Base-by-base conservation (phyloP, 2,888 invertebrate species). In the Lasioglossum morio region DNA sequence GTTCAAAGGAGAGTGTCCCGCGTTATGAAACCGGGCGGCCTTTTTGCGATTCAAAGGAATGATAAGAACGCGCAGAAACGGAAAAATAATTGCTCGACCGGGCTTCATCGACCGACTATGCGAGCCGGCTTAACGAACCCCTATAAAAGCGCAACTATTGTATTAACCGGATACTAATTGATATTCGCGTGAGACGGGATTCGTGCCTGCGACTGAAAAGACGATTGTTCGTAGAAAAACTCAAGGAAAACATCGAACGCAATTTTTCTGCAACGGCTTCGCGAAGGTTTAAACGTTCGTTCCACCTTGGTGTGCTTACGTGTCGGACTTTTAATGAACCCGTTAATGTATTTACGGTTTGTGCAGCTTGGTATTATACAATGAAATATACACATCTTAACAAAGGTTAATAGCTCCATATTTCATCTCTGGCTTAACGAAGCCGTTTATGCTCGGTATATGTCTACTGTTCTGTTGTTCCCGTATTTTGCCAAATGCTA, bases 31-130 rank as follows among this genome's bases (percentile, higher is more conserved):
- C 23, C 23, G 53, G 23, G 23, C 53, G 53, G 23, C 37, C 4
- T 19, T 66, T n/a, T 14, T 27, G 77, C 66, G 63, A 81, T 19
- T n/a, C 63, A 30, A 30, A 40, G 27, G 27, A 34, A 57, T 10
- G 70, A 72, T 60, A n/a, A 57, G 30, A 34, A 34, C 34, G 43
- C 16, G 23, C 7, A 14, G 40, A 66, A 19, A 23, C 12, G 48
- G n/a, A 10, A 37, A 66, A 48, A 77, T 77, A 77, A 69, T 77
- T 69, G 46, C 48, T 53, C 37, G 77, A 69, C 27, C 69, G 16
- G 19, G n/a, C 19, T 14, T 14, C 12, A 27, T 60, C 27, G 60
- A 60, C 60, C 57, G 60, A 60, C 14, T 27, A 60, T 27, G 27
- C 60, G 12, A n/a, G 60, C 60, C 4, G 14, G 27, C 60, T 27